Conservation (phyloP, 2,888 invertebrate species). For the Desoria tigrina region DNA sequence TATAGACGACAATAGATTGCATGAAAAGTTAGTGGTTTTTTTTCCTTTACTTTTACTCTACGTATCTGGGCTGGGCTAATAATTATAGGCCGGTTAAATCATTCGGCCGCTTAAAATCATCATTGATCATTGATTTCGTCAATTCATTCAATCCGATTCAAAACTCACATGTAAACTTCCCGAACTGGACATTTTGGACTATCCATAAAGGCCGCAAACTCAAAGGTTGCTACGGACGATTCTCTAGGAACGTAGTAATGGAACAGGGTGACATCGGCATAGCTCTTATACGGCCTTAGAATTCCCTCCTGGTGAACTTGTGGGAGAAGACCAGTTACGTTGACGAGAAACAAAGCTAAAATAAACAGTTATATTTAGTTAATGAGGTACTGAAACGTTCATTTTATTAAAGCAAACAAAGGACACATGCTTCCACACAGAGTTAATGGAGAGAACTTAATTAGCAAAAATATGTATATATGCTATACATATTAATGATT, state of each 20-base stretch:
- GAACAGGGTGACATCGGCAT: constrained; percentile 60
- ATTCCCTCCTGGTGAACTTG: constrained; percentile 60
- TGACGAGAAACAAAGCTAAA: constrained; percentile 27
- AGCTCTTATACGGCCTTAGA: constrained; percentile 59
- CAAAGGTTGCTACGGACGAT: constrained; percentile 60
- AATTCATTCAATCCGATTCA: background rate
- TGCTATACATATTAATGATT: too few species aligned
- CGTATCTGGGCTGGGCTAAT: too few species aligned
- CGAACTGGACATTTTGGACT: constrained; percentile 57
- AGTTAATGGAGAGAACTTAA: too few species aligned
- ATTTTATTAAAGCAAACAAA: background rate
- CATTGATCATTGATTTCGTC: too few species aligned
- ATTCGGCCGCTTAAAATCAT: too few species aligned
- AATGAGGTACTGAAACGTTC: background rate
- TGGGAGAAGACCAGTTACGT: constrained; percentile 55
- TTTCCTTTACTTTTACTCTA: too few species aligned
- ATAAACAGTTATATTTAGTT: background rate
- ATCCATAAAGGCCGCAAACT: constrained; percentile 61
- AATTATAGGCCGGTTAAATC: too few species aligned
- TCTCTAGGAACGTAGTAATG: constrained; percentile 60
- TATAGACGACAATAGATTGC: too few species aligned
- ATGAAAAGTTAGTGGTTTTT: too few species aligned
- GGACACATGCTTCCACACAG: background rate
- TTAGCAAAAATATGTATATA: too few species aligned
- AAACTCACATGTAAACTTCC: constrained; percentile 59